Conservation (phyloP, 2,888 invertebrate genomes). For the Drosophila dives region DNA sequence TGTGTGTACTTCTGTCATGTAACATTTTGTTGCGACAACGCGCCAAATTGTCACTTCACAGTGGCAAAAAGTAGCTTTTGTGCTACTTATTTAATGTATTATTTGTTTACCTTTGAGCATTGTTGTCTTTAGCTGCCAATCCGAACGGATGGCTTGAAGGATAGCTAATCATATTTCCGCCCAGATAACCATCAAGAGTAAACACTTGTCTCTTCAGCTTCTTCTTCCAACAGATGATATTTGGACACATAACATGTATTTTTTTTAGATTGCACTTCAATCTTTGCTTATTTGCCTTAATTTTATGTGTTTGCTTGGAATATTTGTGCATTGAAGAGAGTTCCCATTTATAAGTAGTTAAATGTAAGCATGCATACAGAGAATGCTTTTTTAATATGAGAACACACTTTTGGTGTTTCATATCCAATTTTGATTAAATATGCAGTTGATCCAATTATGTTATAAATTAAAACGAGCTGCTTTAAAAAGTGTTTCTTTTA, state of each 20-base stretch:
- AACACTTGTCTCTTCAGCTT: not conserved
- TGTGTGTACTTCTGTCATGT: conserved; percentile 22
- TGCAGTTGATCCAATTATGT: no score
- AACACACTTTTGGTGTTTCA: no score
- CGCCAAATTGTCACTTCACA: conserved; percentile 53
- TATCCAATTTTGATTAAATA: no score
- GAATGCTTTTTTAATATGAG: no score
- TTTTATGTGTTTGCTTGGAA: no score
- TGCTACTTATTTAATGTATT: conserved; percentile 58
- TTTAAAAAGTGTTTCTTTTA: no score
- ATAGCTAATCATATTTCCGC: conserved; percentile 1
- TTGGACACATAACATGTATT: not conserved
- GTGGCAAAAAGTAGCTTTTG: conserved; percentile 50
- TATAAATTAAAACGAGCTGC: no score
- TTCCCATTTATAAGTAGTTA: no score
- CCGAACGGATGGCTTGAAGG: not conserved
- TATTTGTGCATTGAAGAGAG: not conserved
- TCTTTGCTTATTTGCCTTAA: no score
- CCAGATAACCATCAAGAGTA: not conserved
- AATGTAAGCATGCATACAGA: no score
- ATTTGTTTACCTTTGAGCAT: conserved; percentile 56
- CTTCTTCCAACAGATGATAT: not conserved
- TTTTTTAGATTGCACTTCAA: not conserved
- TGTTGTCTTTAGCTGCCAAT: conserved; percentile 18
- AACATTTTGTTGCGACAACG: conserved; percentile 74